These are phyloP conservation scores for Crax fasciolata DNA, from an alignment of 2,797 vertebrate species.

Conservation along the genomic window DNA sequence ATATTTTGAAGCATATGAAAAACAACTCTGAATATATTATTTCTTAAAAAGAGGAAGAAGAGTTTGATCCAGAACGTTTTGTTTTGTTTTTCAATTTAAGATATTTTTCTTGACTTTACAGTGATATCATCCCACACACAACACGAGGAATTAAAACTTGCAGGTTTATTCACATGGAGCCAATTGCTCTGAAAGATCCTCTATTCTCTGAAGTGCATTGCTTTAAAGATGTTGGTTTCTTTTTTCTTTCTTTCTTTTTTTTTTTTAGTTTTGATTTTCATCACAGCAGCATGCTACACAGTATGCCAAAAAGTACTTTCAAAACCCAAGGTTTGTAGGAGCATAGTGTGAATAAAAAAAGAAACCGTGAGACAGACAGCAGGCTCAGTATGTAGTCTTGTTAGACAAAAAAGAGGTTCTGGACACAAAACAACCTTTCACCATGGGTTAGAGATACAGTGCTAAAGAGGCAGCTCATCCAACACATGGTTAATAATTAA, in stretches of 20 bases:
- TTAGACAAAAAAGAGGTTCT: slow-evolving; percentile 58
- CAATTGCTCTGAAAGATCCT: slow-evolving; percentile 58
- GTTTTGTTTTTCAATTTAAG: neutral
- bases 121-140: slow-evolving; percentile 58
- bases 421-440: slow-evolving; percentile 63
- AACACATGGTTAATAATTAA: slow-evolving; percentile 37
- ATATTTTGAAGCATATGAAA: slow-evolving; percentile 24
- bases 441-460: neutral
- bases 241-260: neutral
- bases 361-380: slow-evolving; percentile 44
- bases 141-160: slow-evolving; percentile 62
- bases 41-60: slow-evolving; percentile 15
- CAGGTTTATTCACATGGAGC: slow-evolving; percentile 17
- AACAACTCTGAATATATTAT: slow-evolving; percentile 32
- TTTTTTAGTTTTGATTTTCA: slow-evolving; percentile 53
- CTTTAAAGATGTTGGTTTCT: slow-evolving; percentile 12
- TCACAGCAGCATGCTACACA: slow-evolving; percentile 61
- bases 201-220: slow-evolving; percentile 47
- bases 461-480: slow-evolving; percentile 19
- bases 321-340: slow-evolving; percentile 49
- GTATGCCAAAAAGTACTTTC: slow-evolving; percentile 59
- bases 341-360: slow-evolving; percentile 56
- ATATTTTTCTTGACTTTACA: slow-evolving; percentile 35
- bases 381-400: slow-evolving; percentile 48
- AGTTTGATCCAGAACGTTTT: neutral